Percentiles rank a stretch among this genome's conserved stretches.
These are phyloP conservation scores for Thymelicus lineola DNA, from an alignment of 2,888 invertebrate genomes.

Conservation along the genomic window DNA sequence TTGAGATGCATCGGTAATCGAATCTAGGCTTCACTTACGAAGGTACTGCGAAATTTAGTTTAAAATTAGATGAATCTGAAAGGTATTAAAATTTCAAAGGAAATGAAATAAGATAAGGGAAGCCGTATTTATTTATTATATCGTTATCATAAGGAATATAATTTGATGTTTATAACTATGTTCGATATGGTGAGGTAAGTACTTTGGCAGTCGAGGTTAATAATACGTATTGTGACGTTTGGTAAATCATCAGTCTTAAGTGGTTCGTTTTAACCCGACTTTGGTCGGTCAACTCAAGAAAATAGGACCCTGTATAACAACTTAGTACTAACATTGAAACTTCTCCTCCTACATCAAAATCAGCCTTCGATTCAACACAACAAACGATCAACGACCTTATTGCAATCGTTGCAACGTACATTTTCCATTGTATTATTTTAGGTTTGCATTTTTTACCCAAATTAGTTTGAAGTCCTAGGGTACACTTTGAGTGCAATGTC, in stretches of 20 bases:
- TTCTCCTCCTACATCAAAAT: slow-evolving; percentile 24
- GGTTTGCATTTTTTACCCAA: background rate
- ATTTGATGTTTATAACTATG: slow-evolving; percentile 13
- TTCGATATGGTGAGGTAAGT: slow-evolving; percentile 33
- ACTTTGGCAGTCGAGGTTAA: slow-evolving; percentile 36
- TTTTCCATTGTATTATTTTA: slow-evolving; percentile 34
- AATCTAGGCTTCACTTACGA: too few species aligned
- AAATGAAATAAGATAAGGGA: background rate
- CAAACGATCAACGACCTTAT: slow-evolving; percentile 32
- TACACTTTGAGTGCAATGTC: background rate
- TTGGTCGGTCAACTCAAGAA: slow-evolving; percentile 47
- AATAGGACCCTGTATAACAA: slow-evolving; percentile 54
- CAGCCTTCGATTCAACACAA: slow-evolving; percentile 43
- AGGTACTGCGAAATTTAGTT: background rate
- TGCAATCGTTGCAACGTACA: slow-evolving; percentile 37
- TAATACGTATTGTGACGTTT: slow-evolving; percentile 48
- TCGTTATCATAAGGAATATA: slow-evolving; percentile 19
- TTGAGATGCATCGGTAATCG: too few species aligned
- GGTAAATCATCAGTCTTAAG: slow-evolving; percentile 72
- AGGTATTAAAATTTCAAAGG: background rate
- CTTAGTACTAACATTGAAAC: slow-evolving; percentile 32
- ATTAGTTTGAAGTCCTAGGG: background rate
- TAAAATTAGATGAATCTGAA: slow-evolving; percentile 12
- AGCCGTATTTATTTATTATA: background rate
- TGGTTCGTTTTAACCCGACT: slow-evolving; percentile 50